Evolutionary conservation across 2,113 vertebrate species (phyloP).

Genomic region (Xiphophorus couchianus): DNA sequence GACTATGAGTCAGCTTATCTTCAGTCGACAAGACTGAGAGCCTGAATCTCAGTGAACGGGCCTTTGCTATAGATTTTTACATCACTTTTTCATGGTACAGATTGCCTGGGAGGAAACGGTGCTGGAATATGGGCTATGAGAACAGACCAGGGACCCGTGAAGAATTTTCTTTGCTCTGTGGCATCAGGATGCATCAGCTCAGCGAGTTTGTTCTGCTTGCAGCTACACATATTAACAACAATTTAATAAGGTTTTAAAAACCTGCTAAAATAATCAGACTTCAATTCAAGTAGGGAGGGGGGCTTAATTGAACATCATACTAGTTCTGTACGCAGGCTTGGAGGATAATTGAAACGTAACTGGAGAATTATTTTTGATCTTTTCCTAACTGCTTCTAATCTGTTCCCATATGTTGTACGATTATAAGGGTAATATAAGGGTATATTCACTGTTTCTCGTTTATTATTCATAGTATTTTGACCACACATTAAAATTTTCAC

Average conservation of each 20-base stretch:
- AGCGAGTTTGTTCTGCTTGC: constrained; percentile 14
- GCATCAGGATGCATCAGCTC: constrained; percentile 52
- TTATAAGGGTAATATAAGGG: too few species aligned
- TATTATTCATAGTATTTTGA: constrained; percentile 64
- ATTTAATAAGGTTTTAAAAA: constrained; percentile 48
- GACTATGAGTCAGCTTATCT: constrained; percentile 69
- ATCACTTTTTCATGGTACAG: constrained; percentile 45
- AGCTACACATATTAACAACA: constrained; percentile 16
- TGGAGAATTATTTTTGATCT: neutral
- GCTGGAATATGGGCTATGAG: constrained; percentile 18
- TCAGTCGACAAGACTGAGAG: constrained; percentile 45
- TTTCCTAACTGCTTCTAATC: neutral
- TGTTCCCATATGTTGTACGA: neutral
- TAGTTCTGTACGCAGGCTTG: constrained; percentile 8
- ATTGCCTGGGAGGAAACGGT: constrained; percentile 9
- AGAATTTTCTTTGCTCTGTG: constrained; percentile 52
- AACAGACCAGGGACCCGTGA: constrained; percentile 38
- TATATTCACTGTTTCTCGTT: constrained; percentile 39
- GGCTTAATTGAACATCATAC: constrained; percentile 50
- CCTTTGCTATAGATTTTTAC: constrained; percentile 60
- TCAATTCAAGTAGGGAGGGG: constrained; percentile 31
- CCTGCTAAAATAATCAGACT: constrained; percentile 63
- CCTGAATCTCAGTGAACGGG: constrained; percentile 49
- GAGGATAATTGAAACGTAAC: constrained; percentile 15
- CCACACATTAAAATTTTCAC: constrained; percentile 39